These are phyloP conservation scores for Drosophila busckii DNA, from an alignment of 1,140 invertebrate species.

Conservation along the genomic window DNA sequence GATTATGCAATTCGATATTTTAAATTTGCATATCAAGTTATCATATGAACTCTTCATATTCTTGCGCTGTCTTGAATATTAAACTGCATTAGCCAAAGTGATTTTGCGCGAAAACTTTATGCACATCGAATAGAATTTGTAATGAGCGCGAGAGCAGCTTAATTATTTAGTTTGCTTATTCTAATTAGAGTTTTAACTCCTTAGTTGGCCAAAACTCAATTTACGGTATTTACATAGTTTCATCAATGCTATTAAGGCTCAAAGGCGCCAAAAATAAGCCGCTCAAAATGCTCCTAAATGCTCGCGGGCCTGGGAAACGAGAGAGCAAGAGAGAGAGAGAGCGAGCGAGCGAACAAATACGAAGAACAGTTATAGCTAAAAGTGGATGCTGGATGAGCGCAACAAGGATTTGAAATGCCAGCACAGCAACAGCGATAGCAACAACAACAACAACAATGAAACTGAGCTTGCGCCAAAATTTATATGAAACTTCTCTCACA, in stretches of 20 bases:
- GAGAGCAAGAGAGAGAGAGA: conserved; percentile 6
- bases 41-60: too few species aligned
- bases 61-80: too few species aligned
- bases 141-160: too few species aligned
- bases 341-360: conserved; percentile 14
- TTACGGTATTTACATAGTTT: conserved; percentile 4
- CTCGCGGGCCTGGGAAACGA: conserved; percentile 33
- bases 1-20: too few species aligned
- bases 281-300: conserved; percentile 9
- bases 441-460: conserved; percentile 31
- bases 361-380: conserved; percentile 32
- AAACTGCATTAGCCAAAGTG: too few species aligned
- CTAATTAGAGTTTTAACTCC: too few species aligned
- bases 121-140: too few species aligned
- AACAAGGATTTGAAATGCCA: conserved; percentile 65
- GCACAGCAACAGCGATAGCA: conserved; percentile 39
- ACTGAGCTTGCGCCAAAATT: conserved; percentile 71
- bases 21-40: too few species aligned
- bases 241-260: conserved; percentile 24
- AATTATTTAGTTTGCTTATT: too few species aligned
- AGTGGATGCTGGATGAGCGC: conserved; percentile 60
- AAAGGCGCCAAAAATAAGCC: conserved; percentile 38
- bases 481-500: conserved; percentile 33
- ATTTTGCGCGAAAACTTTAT: too few species aligned
- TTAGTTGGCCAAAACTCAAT: too few species aligned